A percentile compares a stretch with the other conserved stretches of the same genome.
phyloP scores from a whole-genome alignment of 2,888 invertebrate species.

The Villa cingulata region DNA sequence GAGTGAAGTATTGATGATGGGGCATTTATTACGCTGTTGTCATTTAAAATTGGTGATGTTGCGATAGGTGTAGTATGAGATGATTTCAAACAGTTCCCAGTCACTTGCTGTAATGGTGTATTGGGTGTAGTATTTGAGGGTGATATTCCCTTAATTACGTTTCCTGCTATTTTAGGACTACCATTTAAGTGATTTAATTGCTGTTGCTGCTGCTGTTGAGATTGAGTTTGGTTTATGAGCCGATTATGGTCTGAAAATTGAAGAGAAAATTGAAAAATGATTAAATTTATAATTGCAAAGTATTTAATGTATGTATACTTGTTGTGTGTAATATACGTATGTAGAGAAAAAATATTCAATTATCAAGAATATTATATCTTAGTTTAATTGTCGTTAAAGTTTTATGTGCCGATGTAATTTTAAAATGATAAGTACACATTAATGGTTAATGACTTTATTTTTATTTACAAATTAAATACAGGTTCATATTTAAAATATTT shows the following conservation, averaged over 20 bases:
- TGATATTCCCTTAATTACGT: background rate
- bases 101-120: constrained; percentile 3
- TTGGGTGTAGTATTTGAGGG: constrained; percentile 7
- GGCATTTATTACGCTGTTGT: constrained; percentile 1
- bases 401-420: no score
- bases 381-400: no score
- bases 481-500: no score
- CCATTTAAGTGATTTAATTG: constrained; percentile 3
- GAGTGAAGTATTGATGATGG: constrained; percentile 1
- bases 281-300: no score
- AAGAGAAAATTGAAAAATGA: constrained; percentile 1
- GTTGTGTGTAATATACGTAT: no score
- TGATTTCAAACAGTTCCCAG: constrained; percentile 6
- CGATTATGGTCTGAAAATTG: constrained; percentile 19
- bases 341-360: no score
- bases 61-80: constrained; percentile 3
- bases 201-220: constrained; percentile 13
- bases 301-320: no score
- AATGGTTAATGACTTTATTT: no score
- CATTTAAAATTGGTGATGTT: constrained; percentile 1
- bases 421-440: no score
- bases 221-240: constrained; percentile 17
- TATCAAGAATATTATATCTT: no score
- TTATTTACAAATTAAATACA: no score
- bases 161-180: constrained; percentile 7